These are phyloP conservation scores for Pimephales promelas DNA, from an alignment of 2,113 vertebrate species.

Conservation along the genomic window DNA sequence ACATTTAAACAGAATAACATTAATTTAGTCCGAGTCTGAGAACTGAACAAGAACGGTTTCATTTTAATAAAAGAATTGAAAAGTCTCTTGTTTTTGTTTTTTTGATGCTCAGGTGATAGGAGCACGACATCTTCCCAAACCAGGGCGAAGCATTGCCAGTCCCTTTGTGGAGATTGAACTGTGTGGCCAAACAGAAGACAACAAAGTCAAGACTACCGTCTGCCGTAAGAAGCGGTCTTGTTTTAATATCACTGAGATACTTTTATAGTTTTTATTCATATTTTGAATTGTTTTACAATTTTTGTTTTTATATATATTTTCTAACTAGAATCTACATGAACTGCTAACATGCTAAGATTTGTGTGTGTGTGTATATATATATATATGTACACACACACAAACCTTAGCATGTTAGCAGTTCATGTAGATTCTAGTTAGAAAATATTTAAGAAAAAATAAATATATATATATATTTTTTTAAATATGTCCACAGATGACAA, in stretches of 20 bases:
- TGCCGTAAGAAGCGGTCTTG: constrained; percentile 62
- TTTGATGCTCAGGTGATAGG: constrained; percentile 83
- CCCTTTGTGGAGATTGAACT: constrained; percentile 96
- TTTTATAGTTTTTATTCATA: background rate
- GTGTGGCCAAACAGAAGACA: constrained; percentile 88
- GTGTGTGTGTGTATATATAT: no score
- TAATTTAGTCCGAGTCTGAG: background rate
- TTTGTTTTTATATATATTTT: background rate
- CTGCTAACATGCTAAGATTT: background rate
- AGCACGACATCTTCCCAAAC: constrained; percentile 92
- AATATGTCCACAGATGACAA: constrained; percentile 84
- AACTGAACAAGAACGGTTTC: background rate
- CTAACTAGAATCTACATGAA: background rate
- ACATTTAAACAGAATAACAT: background rate
- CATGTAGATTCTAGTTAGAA: no score
- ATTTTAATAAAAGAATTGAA: background rate
- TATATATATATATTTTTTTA: no score
- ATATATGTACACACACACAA: no score
- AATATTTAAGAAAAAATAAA: no score
- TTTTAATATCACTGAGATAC: background rate
- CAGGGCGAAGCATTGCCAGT: constrained; percentile 87
- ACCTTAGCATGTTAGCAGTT: no score
- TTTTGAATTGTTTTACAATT: background rate
- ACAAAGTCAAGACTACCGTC: constrained; percentile 91
- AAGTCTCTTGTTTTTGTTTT: background rate